Evolutionary conservation across 2,888 invertebrate genomes (phyloP), one percentile per base, ranked within the genome.

Genomic region (Chromoteleia sp.): DNA sequence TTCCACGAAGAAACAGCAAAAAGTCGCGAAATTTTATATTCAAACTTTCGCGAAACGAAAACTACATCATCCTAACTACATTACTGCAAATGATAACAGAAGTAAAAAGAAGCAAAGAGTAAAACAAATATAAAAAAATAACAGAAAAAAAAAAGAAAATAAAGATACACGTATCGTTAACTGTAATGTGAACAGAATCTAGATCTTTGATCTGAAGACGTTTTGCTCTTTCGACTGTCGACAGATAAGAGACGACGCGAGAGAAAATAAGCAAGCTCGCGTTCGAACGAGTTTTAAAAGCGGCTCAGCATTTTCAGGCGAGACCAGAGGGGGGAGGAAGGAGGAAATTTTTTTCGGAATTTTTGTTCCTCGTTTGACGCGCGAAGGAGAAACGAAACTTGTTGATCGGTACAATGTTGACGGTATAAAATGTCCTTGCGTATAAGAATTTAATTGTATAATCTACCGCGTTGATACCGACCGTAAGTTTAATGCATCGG

Each of bases 161-260:
- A 56, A 12, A 43, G 14, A 17, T 8, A 33, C 36, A 12, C 30
- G 39, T 36, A 25, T 54, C 58, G 52, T 75, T 65, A 73, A 70
- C 52, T 36, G 52, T 52, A 59, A 52, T 43, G 73, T 41, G 59
- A 19, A 68, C 58, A 50, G 73, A 58, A 81, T 83, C 71, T 78
- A 73, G 81, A 85, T 77, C 82, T 84, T 85, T 84, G 85, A 85
- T 83, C 85, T 76, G 73, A 58, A 56, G 76, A 76, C 48, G 76
- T 79, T 76, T 75, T 82, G 67, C 70, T 79, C 76, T 71, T 52
- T 80, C 73, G 61, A 71, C 70, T 52, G 76, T 67, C 59, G 67
- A 52, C 50, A 56, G 82, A 78, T 82, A 82, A 82, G 82, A 68
- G 39, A 30, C 30, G 59, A 41, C 61, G 54, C 29, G 61, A 59